Evolutionary conservation across 2,113 vertebrate species (phyloP), one percentile per base, ranked within the genome.

Genomic region (Tamias sibiricus): DNA sequence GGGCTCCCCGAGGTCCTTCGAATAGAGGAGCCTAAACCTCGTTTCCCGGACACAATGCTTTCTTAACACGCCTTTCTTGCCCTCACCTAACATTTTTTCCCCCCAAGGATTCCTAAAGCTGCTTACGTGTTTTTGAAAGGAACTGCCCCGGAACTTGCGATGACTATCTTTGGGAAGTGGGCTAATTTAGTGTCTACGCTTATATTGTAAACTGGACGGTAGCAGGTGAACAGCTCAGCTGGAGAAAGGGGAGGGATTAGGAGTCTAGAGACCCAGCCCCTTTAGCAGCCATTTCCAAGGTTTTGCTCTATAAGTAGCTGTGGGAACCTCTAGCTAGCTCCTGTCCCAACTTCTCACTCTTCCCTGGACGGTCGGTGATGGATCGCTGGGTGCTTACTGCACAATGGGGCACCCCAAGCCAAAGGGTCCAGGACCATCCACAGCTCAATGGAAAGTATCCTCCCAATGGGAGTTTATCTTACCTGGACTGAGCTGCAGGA

Each of bases 201-300:
- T 91, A 91, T 97, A 90, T 83, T 95, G 66, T 72, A 75, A 40
- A 72, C 87, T 96, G 92, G 95, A 97, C 79, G 97, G 96, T 90
- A 97, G 96, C 92, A 95, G 97, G 97, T 95, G 72, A 86, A 82
- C 0, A 1, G 40, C 80, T 95, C 93, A 0, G 57, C 59, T 3
- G 68, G 37, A 86, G 64, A 89, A 96, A 68, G 79, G 66, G 96
- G 95, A 32, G 97, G 95, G 87, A 66, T 54, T 59, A 59, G 20
- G 6, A 80, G 32, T 59, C 44, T 64, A 35, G 54, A 95, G 94
- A 95, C 83, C 40, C 96, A 54, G 62, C 69, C 91, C 47, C 83
- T 75, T 35, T 9, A 37, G 86, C 97, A 80, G 93, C 91, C 96
- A 64, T 95, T 94, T 89, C 91, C 91, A 6, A 68, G 83, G 79